Base-by-base conservation (phyloP, 2,797 vertebrate genomes). In the Sebastes miniatus region DNA sequence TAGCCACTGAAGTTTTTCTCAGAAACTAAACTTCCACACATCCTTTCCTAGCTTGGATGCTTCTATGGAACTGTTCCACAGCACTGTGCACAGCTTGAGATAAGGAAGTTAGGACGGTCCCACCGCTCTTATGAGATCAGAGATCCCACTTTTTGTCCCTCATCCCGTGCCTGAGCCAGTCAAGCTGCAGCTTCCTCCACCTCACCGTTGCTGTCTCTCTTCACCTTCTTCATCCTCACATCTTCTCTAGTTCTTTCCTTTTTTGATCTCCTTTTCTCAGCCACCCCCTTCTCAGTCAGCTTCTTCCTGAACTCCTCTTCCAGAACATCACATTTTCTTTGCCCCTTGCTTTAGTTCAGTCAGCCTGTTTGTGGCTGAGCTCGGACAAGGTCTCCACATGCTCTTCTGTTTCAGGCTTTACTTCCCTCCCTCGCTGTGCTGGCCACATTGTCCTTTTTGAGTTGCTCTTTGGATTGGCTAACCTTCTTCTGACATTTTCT, bases 321-420 rank as follows among this genome's bases (percentile, higher is more conserved):
- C 25, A 24, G 27, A 39, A 29, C 50, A 43, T 77, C 32, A 58
- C 14, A 31, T 32, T 58, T 62, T 66, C 69, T 62, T 52, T 50
- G 5, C 43, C 18, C 47, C 34, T 24, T 14, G 6, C 24, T 29
- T 14, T 31, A 18, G 62, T 66, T 67, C 24, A 63, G 24, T 24
- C 47, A 77, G 34, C 62, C 57, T 74, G 73, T 72, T 47, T 22
- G 57, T 63, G 24, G 67, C 63, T 61, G 36, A 64, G 61, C 54
- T 32, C 8, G n/a, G 73, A 76, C 22, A 25, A 56, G 24, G 58
- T 76, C 64, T 31, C 12, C n/a, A 32, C 64, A n/a, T 34, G 62
- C 77, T 61, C n/a, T 74, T 56, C 25, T 50, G 12, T 18, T 31
- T 50, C 43, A 50, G 43, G 43, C 43, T 50, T 50, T 50, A 50